Evolutionary conservation across 2,797 vertebrate species (phyloP).

Genomic region (Chromis chromis): DNA sequence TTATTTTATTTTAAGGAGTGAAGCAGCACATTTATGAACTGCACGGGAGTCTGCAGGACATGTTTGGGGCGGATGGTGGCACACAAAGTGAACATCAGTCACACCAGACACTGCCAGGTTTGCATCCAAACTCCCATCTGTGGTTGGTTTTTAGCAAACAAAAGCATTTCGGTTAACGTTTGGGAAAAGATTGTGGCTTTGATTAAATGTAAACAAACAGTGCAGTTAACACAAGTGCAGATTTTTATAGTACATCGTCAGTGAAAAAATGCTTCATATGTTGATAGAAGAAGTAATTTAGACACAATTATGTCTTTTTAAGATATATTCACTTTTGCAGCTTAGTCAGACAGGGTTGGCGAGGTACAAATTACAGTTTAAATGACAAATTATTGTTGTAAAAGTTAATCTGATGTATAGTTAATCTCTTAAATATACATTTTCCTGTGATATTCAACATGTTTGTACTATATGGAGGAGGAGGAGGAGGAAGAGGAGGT

Average conservation of each 20-base stretch:
- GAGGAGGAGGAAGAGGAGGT: background rate
- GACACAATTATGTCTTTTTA: too few relatives aligned
- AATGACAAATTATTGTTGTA: background rate
- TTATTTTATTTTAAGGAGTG: background rate
- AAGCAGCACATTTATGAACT: constrained; percentile 1
- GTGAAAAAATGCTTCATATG: too few relatives aligned
- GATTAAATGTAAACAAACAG: too few relatives aligned
- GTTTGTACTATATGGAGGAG: background rate
- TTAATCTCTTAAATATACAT: too few relatives aligned
- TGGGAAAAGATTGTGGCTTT: too few relatives aligned
- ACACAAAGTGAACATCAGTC: constrained; percentile 4
- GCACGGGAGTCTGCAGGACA: background rate
- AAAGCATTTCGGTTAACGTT: too few relatives aligned
- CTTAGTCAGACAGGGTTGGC: too few relatives aligned
- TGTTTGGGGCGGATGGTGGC: background rate
- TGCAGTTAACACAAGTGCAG: too few relatives aligned
- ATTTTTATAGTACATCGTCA: too few relatives aligned
- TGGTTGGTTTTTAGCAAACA: background rate
- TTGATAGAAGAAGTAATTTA: too few relatives aligned
- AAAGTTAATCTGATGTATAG: background rate
- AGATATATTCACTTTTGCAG: background rate
- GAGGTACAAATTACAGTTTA: background rate
- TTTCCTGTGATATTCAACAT: background rate
- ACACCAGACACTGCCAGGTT: constrained; percentile 1
- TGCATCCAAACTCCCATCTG: background rate